Evolutionary conservation across 2,888 invertebrate genomes (phyloP).

Genomic region (Carterocephalus palaemon): DNA sequence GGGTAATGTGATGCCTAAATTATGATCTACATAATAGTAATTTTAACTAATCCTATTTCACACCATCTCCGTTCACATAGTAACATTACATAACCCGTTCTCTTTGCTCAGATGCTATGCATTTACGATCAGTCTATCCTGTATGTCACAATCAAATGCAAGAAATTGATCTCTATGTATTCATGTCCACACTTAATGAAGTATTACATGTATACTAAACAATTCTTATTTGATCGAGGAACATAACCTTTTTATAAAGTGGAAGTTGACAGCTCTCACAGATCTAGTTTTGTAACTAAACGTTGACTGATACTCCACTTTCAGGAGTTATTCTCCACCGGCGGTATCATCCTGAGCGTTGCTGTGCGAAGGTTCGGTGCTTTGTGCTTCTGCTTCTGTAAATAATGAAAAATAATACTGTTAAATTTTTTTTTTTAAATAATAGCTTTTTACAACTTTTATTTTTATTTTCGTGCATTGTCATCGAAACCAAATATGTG

Average conservation of each 20-base stretch:
- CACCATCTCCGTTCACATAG: conserved; percentile 31
- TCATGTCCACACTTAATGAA: conserved; percentile 29
- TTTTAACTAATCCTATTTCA: conserved; percentile 39
- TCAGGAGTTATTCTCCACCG: conserved; percentile 35
- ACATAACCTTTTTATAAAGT: conserved; percentile 28
- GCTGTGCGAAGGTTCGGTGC: conserved; percentile 64
- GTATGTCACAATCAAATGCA: conserved; percentile 49
- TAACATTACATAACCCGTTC: conserved; percentile 29
- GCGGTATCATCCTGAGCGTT: conserved; percentile 49
- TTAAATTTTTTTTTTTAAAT: conserved; percentile 16
- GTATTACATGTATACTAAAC: conserved; percentile 18
- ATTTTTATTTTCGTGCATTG: no score
- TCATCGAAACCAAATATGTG: no score
- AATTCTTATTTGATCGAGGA: conserved; percentile 29
- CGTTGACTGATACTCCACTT: conserved; percentile 30
- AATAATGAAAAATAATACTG: conserved; percentile 33
- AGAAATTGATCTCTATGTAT: conserved; percentile 25
- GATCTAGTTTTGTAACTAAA: conserved; percentile 38
- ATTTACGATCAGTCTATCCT: conserved; percentile 64
- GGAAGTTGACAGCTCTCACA: conserved; percentile 38
- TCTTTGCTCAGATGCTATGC: conserved; percentile 41
- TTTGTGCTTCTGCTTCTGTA: conserved; percentile 63
- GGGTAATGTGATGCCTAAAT: conserved; percentile 42
- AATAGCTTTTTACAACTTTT: no score
- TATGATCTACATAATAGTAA: conserved; percentile 8